Evolutionary conservation across 2,113 vertebrate species (phyloP).

Genomic region (Anolis sagrei): DNA sequence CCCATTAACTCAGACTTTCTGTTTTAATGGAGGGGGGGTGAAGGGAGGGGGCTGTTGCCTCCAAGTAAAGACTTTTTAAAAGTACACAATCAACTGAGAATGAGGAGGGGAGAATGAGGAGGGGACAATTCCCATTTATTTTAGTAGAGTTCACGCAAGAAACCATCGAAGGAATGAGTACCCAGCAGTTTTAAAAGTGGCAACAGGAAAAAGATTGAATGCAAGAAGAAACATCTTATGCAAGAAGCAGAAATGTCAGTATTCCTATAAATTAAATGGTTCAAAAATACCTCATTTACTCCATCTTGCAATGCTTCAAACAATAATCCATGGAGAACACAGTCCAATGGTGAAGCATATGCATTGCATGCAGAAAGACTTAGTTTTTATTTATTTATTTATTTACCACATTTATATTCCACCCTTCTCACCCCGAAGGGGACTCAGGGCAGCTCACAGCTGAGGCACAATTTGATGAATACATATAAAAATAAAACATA

Average conservation of each 20-base stretch:
- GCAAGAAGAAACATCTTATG: background rate
- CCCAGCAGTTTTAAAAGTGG: background rate
- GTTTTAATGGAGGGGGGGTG: conserved; percentile 47
- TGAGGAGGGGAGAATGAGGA: background rate
- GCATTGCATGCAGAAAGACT: background rate
- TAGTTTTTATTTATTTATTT: too few species aligned
- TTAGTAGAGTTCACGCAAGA: background rate
- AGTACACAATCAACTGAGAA: background rate
- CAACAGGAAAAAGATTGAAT: background rate
- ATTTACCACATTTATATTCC: too few species aligned
- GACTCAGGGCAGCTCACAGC: too few species aligned
- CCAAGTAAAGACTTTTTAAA: background rate
- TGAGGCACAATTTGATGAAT: too few species aligned
- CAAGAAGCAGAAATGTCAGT: background rate
- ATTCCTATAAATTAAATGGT: background rate
- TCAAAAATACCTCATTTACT: background rate
- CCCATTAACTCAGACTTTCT: conserved; percentile 55
- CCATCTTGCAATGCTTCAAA: background rate
- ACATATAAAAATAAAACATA: too few species aligned
- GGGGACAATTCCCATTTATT: background rate
- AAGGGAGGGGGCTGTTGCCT: background rate
- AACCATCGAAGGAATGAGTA: background rate
- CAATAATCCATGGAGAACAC: background rate
- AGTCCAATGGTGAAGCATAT: background rate
- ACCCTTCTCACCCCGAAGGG: too few species aligned